Conservation (phyloP, 2,113 vertebrate genomes). For the Periophthalmus modestus region DNA sequence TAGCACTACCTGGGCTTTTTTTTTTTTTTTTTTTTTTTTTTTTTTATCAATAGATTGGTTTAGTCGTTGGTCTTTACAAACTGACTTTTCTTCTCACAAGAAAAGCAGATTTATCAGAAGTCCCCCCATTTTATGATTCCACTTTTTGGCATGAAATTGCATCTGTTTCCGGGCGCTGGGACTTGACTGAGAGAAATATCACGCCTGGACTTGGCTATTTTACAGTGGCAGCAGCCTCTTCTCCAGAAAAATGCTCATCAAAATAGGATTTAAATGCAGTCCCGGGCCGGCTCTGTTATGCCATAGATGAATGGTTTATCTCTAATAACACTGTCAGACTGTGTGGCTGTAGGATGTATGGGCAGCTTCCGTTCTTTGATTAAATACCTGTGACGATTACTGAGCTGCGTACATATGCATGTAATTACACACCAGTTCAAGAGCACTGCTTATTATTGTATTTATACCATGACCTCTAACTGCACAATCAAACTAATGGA, state of each 20-base stretch:
- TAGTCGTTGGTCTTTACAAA: neutral
- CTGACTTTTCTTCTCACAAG: neutral
- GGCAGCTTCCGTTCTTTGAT: conserved; percentile 33
- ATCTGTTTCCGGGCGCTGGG: conserved; percentile 41
- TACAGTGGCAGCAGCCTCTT: neutral
- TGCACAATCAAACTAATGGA: conserved; percentile 38
- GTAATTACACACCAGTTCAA: conserved; percentile 40
- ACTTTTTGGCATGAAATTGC: conserved; percentile 56
- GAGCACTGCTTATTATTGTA: conserved; percentile 11
- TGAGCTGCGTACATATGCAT: conserved; percentile 2
- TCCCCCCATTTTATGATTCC: conserved; percentile 39
- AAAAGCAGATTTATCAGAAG: conserved; percentile 21
- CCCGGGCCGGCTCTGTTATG: conserved; percentile 29
- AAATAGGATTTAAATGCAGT: conserved; percentile 27
- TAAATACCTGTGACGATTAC: conserved; percentile 35
- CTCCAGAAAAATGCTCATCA: conserved; percentile 40
- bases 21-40: neutral
- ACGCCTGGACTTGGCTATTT: conserved; percentile 17
- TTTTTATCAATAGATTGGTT: neutral
- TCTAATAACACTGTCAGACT: conserved; percentile 44
- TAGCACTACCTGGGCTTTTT: neutral
- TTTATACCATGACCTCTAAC: conserved; percentile 15
- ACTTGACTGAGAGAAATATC: conserved; percentile 35
- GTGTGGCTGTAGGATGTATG: conserved; percentile 29
- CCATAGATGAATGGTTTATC: conserved; percentile 40